Conservation (phyloP, 2,113 vertebrate genomes). For the Stigmatopora nigra region DNA sequence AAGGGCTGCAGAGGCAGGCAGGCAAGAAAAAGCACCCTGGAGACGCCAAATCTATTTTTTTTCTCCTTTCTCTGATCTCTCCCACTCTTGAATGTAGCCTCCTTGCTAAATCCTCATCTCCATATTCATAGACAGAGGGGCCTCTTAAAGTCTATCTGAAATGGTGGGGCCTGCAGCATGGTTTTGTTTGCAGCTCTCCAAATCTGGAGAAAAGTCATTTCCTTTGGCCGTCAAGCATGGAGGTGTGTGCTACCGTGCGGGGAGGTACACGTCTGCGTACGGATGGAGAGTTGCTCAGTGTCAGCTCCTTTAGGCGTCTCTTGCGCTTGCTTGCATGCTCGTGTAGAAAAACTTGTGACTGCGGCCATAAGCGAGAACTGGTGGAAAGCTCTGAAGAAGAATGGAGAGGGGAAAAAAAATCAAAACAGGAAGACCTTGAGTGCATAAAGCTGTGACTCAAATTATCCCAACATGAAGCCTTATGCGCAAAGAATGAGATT, state of each 20-base stretch:
- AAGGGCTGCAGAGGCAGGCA: constrained; percentile 42
- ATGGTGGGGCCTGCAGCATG: constrained; percentile 52
- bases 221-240: constrained; percentile 61
- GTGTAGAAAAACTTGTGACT: constrained; percentile 22
- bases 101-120: constrained; percentile 63
- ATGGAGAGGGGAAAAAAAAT: background rate
- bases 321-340: background rate
- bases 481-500: background rate
- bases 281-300: constrained; percentile 31
- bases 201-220: constrained; percentile 64
- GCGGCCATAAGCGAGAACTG: constrained; percentile 10
- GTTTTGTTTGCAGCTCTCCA: constrained; percentile 65
- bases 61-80: constrained; percentile 32
- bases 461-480: constrained; percentile 17
- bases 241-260: constrained; percentile 35
- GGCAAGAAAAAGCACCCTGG: constrained; percentile 45
- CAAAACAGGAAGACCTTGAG: background rate
- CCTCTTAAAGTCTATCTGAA: constrained; percentile 62
- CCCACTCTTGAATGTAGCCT: constrained; percentile 12
- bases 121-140: constrained; percentile 66
- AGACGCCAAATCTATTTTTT: constrained; percentile 43
- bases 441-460: constrained; percentile 16
- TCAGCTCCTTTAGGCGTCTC: constrained; percentile 9
- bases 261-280: constrained; percentile 24
- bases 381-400: constrained; percentile 1